Evolutionary conservation across 2,888 invertebrate species (phyloP), one percentile per base, ranked within the genome.

Genomic region (Schizotus pectinicornis): DNA sequence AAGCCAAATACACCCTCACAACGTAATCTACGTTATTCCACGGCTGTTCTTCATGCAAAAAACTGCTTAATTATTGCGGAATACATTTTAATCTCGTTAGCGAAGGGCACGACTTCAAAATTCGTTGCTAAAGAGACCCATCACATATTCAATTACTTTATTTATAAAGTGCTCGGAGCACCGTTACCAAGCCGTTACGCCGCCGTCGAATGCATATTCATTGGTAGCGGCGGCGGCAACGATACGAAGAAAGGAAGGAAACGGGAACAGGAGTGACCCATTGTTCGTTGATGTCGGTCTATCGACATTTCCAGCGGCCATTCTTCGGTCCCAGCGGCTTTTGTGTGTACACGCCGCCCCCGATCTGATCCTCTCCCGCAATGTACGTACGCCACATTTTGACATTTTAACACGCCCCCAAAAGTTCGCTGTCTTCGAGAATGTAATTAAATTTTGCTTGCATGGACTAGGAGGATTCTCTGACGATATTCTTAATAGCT

Each of bases 401-500:
- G 11, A 9, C 36, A 35, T 9, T 35, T 35, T 11, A 35, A 35
- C 3, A 6, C 36, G 2, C n/a, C 7, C 8, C 8, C 34, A 33
- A 33, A 33, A 7, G 7, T 33, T 8, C 36, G 11, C 36, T 3
- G 36, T 22, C 22, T 22, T 22, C 22, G 22, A 22, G 54, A 33
- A 47, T 39, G 39, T 46, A 46, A 54, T 54, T 54, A 54, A 56
- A 49, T 56, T 49, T 56, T 49, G 36, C 43, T 22, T 22, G 31
- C 34, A 43, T 49, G 37, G 33, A 32, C 33, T 33, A 34, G 47
- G 41, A 47, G 47, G 55, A 47, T 55, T 55, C 31, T 32, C 14
- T 33, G 38, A 3, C 42, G 48, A 47, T 48, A 47, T 54, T 54
- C 48, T n/a, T 54, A 54, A 47, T 48, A 47, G 47, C 36, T 22